Evolutionary conservation across 1,140 invertebrate species (phyloP).

Genomic region (Ceratitis capitata): DNA sequence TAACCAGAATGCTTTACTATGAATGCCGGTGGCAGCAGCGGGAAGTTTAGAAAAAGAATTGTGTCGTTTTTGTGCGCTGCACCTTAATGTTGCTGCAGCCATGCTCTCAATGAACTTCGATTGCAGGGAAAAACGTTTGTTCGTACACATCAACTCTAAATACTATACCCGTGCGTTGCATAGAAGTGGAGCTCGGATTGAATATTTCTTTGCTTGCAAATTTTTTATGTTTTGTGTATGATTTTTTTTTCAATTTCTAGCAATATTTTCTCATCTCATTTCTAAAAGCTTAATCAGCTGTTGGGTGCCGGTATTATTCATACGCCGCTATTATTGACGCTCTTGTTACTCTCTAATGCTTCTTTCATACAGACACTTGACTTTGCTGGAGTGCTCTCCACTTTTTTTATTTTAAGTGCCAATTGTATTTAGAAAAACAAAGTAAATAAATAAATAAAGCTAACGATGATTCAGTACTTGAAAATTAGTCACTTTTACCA

Average conservation of each 20-base stretch:
- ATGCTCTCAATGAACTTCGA: slow-evolving; percentile 23
- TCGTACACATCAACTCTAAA: neutral
- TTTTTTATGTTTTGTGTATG: neutral
- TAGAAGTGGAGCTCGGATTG: too few relatives aligned
- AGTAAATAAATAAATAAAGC: too few relatives aligned
- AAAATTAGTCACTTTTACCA: neutral
- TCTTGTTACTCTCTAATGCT: neutral
- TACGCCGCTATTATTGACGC: neutral
- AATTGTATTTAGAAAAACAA: too few relatives aligned
- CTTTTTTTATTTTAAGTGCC: neutral
- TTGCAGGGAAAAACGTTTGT: neutral
- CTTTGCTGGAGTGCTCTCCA: neutral
- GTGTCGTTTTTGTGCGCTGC: neutral
- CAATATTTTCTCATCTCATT: neutral
- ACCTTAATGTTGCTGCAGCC: neutral
- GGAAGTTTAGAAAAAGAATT: neutral
- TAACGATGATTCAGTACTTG: neutral
- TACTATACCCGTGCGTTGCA: neutral
- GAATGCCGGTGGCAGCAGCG: neutral
- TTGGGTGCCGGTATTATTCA: neutral
- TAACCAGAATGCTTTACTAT: neutral
- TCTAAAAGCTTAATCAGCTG: neutral
- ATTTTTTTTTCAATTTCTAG: neutral
- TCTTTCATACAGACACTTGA: neutral
- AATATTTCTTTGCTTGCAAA: neutral